Percentiles rank a stretch among this genome's conserved stretches.
Evolutionary conservation across 2,797 vertebrate species (phyloP).

Genomic region (Chiroxiphia lanceolata): DNA sequence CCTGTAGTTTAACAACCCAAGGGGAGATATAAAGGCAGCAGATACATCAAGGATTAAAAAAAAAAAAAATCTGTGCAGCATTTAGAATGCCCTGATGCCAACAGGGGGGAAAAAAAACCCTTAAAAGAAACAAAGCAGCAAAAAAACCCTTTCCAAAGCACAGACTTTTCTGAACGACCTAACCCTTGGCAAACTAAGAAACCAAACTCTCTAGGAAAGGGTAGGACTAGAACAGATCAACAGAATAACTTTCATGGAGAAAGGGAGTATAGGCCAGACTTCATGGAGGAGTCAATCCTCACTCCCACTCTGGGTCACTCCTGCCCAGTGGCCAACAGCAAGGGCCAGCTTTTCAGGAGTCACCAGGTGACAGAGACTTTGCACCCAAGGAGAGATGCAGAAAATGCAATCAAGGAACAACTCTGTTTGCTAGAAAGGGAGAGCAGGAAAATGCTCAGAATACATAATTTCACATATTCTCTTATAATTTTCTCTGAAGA

Average conservation of each 20-base stretch:
- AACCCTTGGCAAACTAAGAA: not conserved
- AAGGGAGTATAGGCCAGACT: not conserved
- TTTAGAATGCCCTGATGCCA: not conserved
- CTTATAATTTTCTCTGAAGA: not conserved
- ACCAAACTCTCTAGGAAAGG: not conserved
- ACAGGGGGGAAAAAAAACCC: not conserved
- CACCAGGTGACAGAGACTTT: not conserved
- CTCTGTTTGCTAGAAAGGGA: not conserved
- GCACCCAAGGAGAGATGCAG: not conserved
- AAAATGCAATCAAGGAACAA: not conserved
- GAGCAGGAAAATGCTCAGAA: not conserved
- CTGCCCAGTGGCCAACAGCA: not conserved
- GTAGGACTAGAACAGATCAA: not conserved
- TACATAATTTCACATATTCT: fast-evolving
- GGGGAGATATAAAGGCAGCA: not conserved
- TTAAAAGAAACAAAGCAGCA: not conserved
- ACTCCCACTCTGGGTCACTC: no score
- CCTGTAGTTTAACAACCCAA: not conserved
- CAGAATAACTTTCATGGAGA: fast-evolving
- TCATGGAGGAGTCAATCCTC: fast-evolving
- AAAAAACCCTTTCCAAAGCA: not conserved
- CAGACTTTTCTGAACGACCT: not conserved
- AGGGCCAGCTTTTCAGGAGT: not conserved
- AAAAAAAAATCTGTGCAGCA: not conserved
- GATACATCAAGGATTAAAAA: not conserved